phyloP scores from a whole-genome alignment of 2,797 vertebrate genomes.

The Pteronotus mesoamericanus region DNA sequence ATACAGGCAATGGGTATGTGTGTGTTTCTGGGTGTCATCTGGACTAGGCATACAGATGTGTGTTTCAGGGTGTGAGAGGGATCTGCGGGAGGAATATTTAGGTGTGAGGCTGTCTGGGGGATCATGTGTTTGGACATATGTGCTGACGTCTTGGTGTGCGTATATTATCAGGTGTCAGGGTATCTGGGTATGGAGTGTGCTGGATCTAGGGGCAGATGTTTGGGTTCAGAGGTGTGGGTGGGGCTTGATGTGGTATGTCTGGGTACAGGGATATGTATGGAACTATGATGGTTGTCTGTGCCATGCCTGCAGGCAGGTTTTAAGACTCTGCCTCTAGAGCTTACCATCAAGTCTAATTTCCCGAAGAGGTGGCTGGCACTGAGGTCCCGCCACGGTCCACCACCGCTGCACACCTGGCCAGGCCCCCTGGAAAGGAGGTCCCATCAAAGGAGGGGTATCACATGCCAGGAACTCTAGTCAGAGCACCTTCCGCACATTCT shows the following conservation, averaged over 20 bases:
- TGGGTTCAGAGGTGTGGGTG: not conserved
- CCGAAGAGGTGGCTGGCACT: not conserved
- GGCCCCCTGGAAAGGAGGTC: not conserved
- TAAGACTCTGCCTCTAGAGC: not conserved
- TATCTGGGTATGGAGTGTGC: not conserved
- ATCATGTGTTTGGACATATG: not conserved
- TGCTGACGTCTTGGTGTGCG: not conserved
- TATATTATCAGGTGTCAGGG: not conserved
- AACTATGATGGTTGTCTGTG: not conserved
- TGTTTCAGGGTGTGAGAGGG: not conserved
- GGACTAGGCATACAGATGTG: not conserved
- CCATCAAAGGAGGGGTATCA: not conserved
- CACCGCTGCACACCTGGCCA: not conserved
- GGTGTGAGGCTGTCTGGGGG: not conserved
- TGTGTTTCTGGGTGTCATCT: not conserved
- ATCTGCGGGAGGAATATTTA: not conserved
- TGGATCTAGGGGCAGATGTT: not conserved
- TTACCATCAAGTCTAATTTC: not conserved
- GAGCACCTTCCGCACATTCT: not conserved
- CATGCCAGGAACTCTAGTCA: not conserved
- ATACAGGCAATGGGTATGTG: not conserved
- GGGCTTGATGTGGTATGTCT: not conserved
- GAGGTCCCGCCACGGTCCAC: not conserved
- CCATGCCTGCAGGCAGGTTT: not conserved
- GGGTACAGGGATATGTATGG: not conserved